Evolutionary conservation across 2,888 invertebrate genomes (phyloP), one percentile per base, ranked within the genome.

Genomic region (Hanleya hanleyi): DNA sequence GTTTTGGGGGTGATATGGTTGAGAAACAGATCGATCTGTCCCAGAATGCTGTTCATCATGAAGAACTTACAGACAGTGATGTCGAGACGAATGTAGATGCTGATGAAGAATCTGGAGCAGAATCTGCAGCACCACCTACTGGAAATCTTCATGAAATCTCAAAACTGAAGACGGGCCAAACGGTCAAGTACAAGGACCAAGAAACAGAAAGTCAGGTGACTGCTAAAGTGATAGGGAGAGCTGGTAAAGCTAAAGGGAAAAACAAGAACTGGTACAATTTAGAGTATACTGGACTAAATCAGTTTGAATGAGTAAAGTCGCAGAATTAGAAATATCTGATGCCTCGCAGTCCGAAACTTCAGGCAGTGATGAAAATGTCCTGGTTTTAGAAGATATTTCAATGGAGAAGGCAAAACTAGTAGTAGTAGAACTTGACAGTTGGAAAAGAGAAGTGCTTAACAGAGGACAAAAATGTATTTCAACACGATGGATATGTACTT

Each of bases 241-340:
- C 69, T 37, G 57, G 69, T 29, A 69, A 69, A 62, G 57, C 62
- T 22, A 69, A 35, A 9, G 69, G 38, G 22, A 69, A 61, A 33
- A 26, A 69, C 61, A 57, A 37, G 38, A 9, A 69, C 35, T 69
- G 69, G 69, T 69, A 61, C 62, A 69, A 69, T 37, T 32, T 61
- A 62, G 61, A 69, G 18, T 35, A 35, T 62, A 9, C 41, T 33
- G 69, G 62, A 29, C 68, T 51, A 50, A 26, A 36, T 18, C 22
- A 4, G 15, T 26, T 35, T 32, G 32, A 36, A 29, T 69, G 37
- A 35, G 29, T 38, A 9, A 15, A 37, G 61, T 69, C 18, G 33
- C 29, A 15, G 47, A 70, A n/a, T 29, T 70, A 29, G 26, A 65
- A 35, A 9, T 32, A 22, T 7, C 26, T 66, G 47, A 37, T 47